Base-by-base conservation (phyloP, 2,113 vertebrate species). In the Tor tambroides region DNA sequence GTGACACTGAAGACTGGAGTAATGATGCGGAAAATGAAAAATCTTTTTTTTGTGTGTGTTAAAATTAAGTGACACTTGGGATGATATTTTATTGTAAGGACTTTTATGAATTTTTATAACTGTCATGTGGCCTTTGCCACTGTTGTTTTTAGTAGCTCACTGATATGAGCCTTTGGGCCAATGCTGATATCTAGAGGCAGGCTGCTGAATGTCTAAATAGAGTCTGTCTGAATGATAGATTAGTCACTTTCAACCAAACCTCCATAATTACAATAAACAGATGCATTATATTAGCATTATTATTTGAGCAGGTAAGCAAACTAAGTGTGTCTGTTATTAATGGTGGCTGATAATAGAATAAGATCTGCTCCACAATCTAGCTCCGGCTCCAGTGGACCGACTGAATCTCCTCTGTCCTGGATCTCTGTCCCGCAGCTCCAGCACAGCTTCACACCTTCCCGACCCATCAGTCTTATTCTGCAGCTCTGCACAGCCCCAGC, bases 401-500 rank as follows among this genome's bases (percentile, higher is more conserved):
- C 17, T 72, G 19, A 23, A 38, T 41, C 21, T 28, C 14, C 23
- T 30, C 41, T 6, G 30, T 63, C 79, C 79, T 77, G 69, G 35
- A 41, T 77, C 38, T 28, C 38, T 12, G 30, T 65, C 56, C 59
- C 28, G 59, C 26, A 21, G 23, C 41, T 82, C 61, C 61, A 67
- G n/a, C 26, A 46, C 15, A 4, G 80, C 61, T 67, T 67, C 38
- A 28, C 59, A 46, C 5, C 54, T 61, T 35, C 51, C 78, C 12
- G 8, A 61, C 11, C 54, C 78, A 80, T 80, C 80, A 49, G 71
- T 74, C 49, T 49, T 67, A 79, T 35, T 80, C 63, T 46, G 30
- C 78, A 41, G 61, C 84, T 56, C 46, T 10, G 8, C 23, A 10
- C 80, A 54, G n/a, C 23, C 7, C 71, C 19, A 74, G 51, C 79